These are phyloP conservation scores for Neomorphus geoffroyi DNA, from an alignment of 2,797 vertebrate genomes.

Conservation along the genomic window DNA sequence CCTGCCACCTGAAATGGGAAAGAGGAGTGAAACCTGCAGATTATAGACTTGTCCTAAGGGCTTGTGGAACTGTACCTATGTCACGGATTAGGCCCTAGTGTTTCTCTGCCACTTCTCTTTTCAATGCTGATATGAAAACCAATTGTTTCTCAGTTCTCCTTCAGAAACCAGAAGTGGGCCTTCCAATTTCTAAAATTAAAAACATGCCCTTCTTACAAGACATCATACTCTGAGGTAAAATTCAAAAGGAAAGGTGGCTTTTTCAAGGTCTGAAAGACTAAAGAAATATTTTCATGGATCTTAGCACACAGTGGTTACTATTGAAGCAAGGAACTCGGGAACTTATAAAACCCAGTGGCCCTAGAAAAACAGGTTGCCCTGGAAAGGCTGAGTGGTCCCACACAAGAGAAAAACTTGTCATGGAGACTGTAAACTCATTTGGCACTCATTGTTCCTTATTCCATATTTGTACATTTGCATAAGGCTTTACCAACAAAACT, in stretches of 20 bases:
- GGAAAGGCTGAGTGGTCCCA: not conserved
- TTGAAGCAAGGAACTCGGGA: not conserved
- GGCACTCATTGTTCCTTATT: not conserved
- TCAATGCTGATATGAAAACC: not conserved
- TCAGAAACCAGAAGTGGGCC: not conserved
- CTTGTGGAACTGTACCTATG: not conserved
- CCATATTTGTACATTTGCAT: not conserved
- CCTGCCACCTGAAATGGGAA: rapidly evolving
- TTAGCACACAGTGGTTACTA: not conserved
- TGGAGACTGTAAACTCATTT: not conserved
- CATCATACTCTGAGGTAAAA: not conserved
- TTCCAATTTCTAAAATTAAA: conserved; percentile 7
- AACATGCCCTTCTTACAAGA: not conserved
- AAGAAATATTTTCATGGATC: not conserved
- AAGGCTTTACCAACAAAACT: not conserved
- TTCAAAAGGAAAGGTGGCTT: not conserved
- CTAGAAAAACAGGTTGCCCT: not conserved
- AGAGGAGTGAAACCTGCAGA: not conserved
- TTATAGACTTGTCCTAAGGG: not conserved
- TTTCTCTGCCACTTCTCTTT: not conserved
- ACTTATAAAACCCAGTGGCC: not conserved
- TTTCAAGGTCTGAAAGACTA: not conserved
- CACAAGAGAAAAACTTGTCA: not conserved
- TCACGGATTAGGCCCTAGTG: not conserved
- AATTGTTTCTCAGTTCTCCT: conserved; percentile 12